Conservation (phyloP, 2,113 vertebrate species). For the Nerophis lumbriciformis region DNA sequence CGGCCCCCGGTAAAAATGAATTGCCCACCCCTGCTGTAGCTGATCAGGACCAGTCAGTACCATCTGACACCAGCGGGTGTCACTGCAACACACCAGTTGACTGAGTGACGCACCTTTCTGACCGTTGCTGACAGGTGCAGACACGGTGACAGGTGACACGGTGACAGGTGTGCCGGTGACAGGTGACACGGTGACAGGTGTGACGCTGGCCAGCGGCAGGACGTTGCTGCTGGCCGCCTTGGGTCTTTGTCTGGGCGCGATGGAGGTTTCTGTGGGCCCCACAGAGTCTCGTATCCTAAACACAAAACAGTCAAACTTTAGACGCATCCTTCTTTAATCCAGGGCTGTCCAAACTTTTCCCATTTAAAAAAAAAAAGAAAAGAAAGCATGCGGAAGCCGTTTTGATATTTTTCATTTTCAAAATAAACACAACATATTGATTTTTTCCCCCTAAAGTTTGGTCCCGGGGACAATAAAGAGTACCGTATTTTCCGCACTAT, state of each 20-base stretch:
- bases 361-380: no score
- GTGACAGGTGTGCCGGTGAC: slow-evolving; percentile 78
- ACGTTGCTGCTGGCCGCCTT: slow-evolving; percentile 83
- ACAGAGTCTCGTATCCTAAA: slow-evolving; percentile 88
- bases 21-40: no score
- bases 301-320: not conserved
- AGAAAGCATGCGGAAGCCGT: no score
- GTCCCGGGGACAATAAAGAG: no score
- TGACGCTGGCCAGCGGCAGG: slow-evolving; percentile 81
- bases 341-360: no score
- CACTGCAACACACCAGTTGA: no score
- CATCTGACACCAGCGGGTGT: not conserved
- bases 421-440: no score
- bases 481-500: no score
- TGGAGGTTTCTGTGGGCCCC: slow-evolving; percentile 97
- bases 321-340: not conserved
- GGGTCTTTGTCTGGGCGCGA: slow-evolving; percentile 91
- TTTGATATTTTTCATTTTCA: no score
- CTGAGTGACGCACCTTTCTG: slow-evolving; percentile 76
- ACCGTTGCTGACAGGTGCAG: slow-evolving; percentile 74
- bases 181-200: slow-evolving; percentile 80
- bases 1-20: no score
- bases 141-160: slow-evolving; percentile 63
- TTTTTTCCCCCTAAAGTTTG: no score
- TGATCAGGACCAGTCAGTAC: not conserved